phyloP scores from a whole-genome alignment of 2,888 invertebrate genomes.

The Nomada ferruginata region DNA sequence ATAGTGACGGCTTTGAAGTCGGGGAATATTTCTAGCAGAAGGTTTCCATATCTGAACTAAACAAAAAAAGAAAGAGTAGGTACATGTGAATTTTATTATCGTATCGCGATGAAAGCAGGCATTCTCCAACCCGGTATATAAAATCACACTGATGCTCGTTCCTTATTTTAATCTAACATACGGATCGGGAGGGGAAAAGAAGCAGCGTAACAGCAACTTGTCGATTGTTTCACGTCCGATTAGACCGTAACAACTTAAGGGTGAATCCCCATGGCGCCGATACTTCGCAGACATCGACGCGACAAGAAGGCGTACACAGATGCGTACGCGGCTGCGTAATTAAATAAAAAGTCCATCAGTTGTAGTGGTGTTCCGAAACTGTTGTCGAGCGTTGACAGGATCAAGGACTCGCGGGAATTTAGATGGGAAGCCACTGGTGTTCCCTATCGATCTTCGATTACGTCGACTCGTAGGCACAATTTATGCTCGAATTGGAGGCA shows the following conservation, averaged over 20 bases:
- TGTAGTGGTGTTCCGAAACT: conserved; percentile 68
- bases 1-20: too few species aligned
- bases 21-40: too few species aligned
- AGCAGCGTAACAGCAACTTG: conserved; percentile 33
- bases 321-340: conserved; percentile 72
- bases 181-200: not conserved
- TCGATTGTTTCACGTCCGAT: conserved; percentile 61
- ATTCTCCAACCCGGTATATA: not conserved
- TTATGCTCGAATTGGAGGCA: conserved; percentile 26
- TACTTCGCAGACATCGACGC: conserved; percentile 52
- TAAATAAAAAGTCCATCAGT: conserved; percentile 78
- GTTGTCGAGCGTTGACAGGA: conserved; percentile 66
- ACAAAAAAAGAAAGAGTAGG: not conserved
- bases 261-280: conserved; percentile 61
- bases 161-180: not conserved
- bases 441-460: conserved; percentile 44
- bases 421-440: conserved; percentile 54
- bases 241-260: conserved; percentile 47
- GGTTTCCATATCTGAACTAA: too few species aligned
- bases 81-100: not conserved
- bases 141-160: not conserved
- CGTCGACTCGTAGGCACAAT: conserved; percentile 5
- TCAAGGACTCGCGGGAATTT: conserved; percentile 66
- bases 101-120: not conserved
- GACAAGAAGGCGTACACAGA: conserved; percentile 70